Percentiles rank a stretch among this genome's conserved stretches.
Evolutionary conservation across 2,888 invertebrate species (phyloP).

Genomic region (Sabatieria punctata): DNA sequence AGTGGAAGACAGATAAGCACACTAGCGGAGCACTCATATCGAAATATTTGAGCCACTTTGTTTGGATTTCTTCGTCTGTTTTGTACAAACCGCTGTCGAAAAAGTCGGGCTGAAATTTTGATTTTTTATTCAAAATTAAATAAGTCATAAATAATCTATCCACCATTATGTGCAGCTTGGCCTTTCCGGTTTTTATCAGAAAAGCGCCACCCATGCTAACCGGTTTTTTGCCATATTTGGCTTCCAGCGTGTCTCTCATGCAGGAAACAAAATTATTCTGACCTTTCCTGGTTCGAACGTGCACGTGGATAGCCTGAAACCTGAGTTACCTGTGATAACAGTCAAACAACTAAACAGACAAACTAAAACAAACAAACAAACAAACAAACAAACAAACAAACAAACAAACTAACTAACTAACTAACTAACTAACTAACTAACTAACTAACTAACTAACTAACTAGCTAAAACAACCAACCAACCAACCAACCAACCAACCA

Average conservation of each 20-base stretch:
- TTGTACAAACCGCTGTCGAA: slow-evolving; percentile 51
- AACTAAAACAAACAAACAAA: too few species aligned
- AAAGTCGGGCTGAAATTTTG: slow-evolving; percentile 54
- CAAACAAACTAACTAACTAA: too few species aligned
- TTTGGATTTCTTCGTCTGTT: slow-evolving; percentile 48
- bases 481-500: too few species aligned
- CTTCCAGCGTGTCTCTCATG: slow-evolving; percentile 39
- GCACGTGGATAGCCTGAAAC: slow-evolving; percentile 47
- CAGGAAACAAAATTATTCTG: slow-evolving; percentile 33
- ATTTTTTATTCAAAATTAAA: slow-evolving; percentile 8
- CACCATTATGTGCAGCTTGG: slow-evolving; percentile 78
- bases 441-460: too few species aligned
- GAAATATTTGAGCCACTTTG: slow-evolving; percentile 69
- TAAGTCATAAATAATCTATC: slow-evolving; percentile 4
- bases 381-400: too few species aligned
- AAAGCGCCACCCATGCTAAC: slow-evolving; percentile 78
- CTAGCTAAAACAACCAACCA: too few species aligned
- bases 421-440: too few species aligned
- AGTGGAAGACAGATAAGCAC: slow-evolving; percentile 68
- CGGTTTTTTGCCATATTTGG: slow-evolving; percentile 49
- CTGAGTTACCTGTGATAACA: slow-evolving; percentile 1
- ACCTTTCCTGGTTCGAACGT: slow-evolving; percentile 31
- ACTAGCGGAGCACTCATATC: slow-evolving; percentile 73
- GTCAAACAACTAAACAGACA: slow-evolving; percentile 1
- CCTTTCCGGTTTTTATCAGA: slow-evolving; percentile 59